Conservation (phyloP, 2,797 vertebrate genomes). For the Tenualosa thibaudeaui region DNA sequence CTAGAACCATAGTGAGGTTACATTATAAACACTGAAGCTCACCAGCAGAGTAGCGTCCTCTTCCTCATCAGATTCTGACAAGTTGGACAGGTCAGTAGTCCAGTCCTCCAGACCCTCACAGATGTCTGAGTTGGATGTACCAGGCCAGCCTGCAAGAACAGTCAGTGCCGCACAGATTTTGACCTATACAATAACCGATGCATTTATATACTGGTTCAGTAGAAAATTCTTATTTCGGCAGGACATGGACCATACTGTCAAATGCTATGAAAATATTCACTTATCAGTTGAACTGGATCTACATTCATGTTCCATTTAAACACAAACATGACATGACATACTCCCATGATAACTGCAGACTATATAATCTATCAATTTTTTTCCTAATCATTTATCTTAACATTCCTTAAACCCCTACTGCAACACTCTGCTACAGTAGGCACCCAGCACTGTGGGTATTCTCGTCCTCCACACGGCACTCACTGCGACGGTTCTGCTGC, state of each 20-base stretch:
- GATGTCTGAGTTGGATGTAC: conserved; percentile 81
- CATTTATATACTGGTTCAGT: not conserved
- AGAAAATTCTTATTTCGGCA: not conserved
- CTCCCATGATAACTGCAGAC: not conserved
- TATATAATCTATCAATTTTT: not conserved
- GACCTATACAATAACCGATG: not conserved
- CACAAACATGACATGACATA: not conserved
- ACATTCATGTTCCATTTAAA: not conserved
- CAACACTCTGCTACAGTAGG: not conserved
- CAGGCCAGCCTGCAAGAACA: conserved; percentile 78
- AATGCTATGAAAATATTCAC: not conserved
- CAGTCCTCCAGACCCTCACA: conserved; percentile 86
- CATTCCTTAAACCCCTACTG: not conserved
- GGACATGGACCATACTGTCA: not conserved
- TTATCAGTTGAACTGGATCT: not conserved
- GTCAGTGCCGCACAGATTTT: not conserved
- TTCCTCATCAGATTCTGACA: conserved; percentile 85
- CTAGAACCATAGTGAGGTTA: too few relatives aligned
- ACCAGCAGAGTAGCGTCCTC: conserved; percentile 82
- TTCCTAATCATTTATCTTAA: not conserved
- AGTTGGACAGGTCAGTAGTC: conserved; percentile 82
- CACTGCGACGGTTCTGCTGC: conserved; percentile 75
- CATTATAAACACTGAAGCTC: conserved; percentile 53
- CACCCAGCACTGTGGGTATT: not conserved
- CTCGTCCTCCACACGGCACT: conserved; percentile 43